phyloP scores from a whole-genome alignment of 2,888 invertebrate genomes.

The Enchytraeus crypticus region DNA sequence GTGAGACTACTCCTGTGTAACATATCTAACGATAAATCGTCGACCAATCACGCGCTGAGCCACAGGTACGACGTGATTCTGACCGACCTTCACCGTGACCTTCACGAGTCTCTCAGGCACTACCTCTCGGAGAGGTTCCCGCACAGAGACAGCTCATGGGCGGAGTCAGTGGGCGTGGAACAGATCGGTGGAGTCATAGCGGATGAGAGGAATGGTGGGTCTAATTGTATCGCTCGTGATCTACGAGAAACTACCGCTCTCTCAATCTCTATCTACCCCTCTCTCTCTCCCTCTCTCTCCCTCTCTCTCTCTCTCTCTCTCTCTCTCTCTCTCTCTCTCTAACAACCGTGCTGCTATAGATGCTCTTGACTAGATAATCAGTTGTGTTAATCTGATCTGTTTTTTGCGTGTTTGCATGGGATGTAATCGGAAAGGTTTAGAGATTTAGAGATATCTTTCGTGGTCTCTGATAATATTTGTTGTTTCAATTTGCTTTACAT shows the following conservation, averaged over 20 bases:
- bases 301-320: no score
- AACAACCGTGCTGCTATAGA: no score
- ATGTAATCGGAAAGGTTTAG: no score
- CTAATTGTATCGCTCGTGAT: no score
- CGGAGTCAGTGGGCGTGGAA: not conserved
- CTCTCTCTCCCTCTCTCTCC: no score
- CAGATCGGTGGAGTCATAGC: not conserved
- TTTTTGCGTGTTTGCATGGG: no score
- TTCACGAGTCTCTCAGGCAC: not conserved
- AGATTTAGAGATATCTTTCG: no score
- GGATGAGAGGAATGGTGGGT: not conserved
- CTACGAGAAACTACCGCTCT: not conserved
- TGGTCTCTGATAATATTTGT: not conserved
- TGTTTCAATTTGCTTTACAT: not conserved
- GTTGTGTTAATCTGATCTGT: no score
- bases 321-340: no score
- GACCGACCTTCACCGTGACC: conserved; percentile 8
- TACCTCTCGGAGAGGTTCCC: conserved; percentile 16
- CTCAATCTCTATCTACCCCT: no score
- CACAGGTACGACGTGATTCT: conserved; percentile 17
- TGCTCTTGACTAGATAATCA: no score
- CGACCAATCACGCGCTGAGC: conserved; percentile 2
- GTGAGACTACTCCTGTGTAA: conserved; percentile 21
- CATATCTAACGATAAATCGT: conserved; percentile 4
- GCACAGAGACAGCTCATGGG: not conserved